These are phyloP conservation scores for Apamea epomidion DNA, from an alignment of 2,888 invertebrate species.

Conservation along the genomic window DNA sequence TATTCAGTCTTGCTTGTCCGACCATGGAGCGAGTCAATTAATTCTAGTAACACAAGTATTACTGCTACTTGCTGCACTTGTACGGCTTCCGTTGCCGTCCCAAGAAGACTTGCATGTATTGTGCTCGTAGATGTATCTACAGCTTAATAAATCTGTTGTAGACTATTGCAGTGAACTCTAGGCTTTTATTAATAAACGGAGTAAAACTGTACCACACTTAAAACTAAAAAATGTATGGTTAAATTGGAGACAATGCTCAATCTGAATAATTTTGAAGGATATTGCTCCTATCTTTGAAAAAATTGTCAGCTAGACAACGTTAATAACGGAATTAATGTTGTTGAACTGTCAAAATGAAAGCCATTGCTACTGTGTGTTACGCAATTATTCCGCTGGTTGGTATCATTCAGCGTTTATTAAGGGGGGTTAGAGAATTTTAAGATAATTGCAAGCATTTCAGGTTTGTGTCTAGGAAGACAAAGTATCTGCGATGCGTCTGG, in stretches of 20 bases:
- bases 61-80: slow-evolving; percentile 10
- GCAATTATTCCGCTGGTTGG: not conserved
- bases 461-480: too few relatives aligned
- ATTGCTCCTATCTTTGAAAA: too few relatives aligned
- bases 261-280: too few relatives aligned
- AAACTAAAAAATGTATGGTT: not conserved
- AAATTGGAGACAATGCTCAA: not conserved
- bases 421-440: not conserved
- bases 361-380: not conserved
- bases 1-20: not conserved
- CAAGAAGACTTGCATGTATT: not conserved
- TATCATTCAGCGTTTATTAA: not conserved
- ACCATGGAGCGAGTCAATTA: slow-evolving; percentile 1
- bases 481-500: not conserved
- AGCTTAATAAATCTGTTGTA: not conserved
- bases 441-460: not conserved
- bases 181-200: not conserved
- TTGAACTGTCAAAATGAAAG: not conserved
- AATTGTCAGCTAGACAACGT: too few relatives aligned
- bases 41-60: slow-evolving; percentile 16
- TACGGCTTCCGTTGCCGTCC: slow-evolving; percentile 27
- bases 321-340: not conserved
- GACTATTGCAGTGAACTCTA: not conserved
- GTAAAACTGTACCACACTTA: not conserved
- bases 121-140: not conserved